A percentile compares a stretch with the other conserved stretches of the same genome.
Conservation (phyloP, 2,797 vertebrate genomes). For the Lithobates sylvaticus region DNA sequence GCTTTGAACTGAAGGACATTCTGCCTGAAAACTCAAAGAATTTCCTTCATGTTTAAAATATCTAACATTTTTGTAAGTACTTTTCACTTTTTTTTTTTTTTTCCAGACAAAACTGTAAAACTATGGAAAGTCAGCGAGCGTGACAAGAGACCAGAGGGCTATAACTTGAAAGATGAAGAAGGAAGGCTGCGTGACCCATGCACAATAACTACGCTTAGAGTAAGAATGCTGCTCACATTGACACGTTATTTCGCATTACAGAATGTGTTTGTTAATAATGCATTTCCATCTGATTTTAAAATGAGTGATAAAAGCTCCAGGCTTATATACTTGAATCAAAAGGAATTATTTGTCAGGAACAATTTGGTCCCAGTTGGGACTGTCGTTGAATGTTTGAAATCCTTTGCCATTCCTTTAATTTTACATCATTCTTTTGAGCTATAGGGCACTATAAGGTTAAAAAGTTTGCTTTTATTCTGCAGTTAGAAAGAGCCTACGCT, state of each 20-base stretch:
- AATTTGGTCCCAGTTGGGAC: slow-evolving; percentile 28
- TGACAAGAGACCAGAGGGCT: slow-evolving; percentile 95
- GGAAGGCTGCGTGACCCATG: slow-evolving; percentile 93
- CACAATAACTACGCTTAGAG: slow-evolving; percentile 93
- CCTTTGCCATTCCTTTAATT: not conserved
- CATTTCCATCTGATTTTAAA: slow-evolving; percentile 13
- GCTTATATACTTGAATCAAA: slow-evolving; percentile 26
- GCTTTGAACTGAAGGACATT: no score
- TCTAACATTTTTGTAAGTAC: not conserved
- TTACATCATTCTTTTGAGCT: not conserved
- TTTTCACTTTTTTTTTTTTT: slow-evolving; percentile 31
- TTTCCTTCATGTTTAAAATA: not conserved
- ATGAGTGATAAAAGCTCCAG: slow-evolving; percentile 9
- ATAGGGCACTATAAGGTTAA: not conserved
- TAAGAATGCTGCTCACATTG: slow-evolving; percentile 69
- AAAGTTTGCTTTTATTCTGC: not conserved
- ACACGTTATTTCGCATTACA: not conserved
- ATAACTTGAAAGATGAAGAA: slow-evolving; percentile 97
- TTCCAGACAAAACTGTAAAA: slow-evolving; percentile 93
- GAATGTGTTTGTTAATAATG: slow-evolving; percentile 8
- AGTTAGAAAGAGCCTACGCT: not conserved
- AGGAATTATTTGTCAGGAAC: slow-evolving; percentile 14
- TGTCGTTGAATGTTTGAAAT: slow-evolving; percentile 2
- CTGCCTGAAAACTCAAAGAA: no score
- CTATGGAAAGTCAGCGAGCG: slow-evolving; percentile 98